phyloP scores from a whole-genome alignment of 2,113 vertebrate genomes.

The Alligator mississippiensis region DNA sequence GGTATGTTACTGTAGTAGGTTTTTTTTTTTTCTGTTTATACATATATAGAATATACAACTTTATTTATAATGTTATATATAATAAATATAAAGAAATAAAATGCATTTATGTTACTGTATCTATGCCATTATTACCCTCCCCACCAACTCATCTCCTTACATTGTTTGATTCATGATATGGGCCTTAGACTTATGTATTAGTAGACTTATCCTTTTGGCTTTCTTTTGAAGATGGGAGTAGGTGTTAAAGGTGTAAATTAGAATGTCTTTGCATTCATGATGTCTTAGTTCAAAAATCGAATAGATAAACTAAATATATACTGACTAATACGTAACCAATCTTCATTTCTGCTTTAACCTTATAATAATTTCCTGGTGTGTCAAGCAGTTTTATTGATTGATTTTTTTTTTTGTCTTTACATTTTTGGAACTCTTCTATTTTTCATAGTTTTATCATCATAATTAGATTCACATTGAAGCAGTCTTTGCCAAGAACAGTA shows the following conservation, averaged over 20 bases:
- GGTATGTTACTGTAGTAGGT: neutral
- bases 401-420: neutral
- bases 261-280: neutral
- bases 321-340: neutral
- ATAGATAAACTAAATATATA: neutral
- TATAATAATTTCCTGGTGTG: neutral
- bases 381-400: no score
- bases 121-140: neutral
- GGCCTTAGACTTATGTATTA: neutral
- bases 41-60: no score
- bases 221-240: neutral
- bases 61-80: no score
- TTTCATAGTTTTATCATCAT: neutral
- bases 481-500: neutral
- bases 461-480: neutral
- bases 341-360: neutral
- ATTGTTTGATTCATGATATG: neutral
- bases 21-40: neutral
- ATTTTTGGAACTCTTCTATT: neutral
- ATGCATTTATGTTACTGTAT: neutral
- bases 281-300: neutral
- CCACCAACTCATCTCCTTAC: neutral
- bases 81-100: no score
- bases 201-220: neutral
- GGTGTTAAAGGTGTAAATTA: neutral